phyloP scores from a whole-genome alignment of 2,113 vertebrate species.

The Dicentrarchus labrax region DNA sequence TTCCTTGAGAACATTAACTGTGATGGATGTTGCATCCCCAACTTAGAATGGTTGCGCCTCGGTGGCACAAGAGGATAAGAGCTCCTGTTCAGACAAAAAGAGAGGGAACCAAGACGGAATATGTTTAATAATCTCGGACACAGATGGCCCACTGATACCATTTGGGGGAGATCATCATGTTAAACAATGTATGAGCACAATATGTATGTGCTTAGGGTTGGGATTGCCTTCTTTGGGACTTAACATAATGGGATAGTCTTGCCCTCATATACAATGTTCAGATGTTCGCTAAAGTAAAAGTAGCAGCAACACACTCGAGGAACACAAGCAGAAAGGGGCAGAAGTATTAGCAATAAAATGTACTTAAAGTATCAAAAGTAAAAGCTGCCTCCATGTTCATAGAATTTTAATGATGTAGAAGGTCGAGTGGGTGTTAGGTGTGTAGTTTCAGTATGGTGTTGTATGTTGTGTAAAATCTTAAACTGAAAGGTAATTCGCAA shows the following conservation, averaged over 20 bases:
- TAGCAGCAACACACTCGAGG: neutral
- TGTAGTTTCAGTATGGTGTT: neutral
- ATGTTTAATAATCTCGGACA: constrained; percentile 65
- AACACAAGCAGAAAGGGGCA: neutral
- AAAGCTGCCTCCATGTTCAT: neutral
- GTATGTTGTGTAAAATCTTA: neutral
- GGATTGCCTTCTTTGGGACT: constrained; percentile 23
- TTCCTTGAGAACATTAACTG: constrained; percentile 80
- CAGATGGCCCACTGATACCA: constrained; percentile 41
- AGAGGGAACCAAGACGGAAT: constrained; percentile 37
- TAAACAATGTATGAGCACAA: constrained; percentile 46
- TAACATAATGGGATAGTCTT: constrained; percentile 37
- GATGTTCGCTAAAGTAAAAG: neutral
- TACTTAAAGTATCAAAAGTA: neutral
- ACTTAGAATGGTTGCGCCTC: constrained; percentile 61
- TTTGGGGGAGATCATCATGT: constrained; percentile 46
- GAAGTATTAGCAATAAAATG: neutral
- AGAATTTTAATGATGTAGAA: neutral
- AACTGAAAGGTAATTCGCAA: neutral
- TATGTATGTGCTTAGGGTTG: constrained; percentile 41
- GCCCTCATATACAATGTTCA: constrained; percentile 25
- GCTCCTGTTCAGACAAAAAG: constrained; percentile 55
- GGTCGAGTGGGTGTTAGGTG: neutral
- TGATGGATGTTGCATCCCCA: constrained; percentile 74
- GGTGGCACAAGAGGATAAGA: constrained; percentile 42